Evolutionary conservation across 2,888 invertebrate species (phyloP).

Genomic region (Caenorhabditis macrosperma): DNA sequence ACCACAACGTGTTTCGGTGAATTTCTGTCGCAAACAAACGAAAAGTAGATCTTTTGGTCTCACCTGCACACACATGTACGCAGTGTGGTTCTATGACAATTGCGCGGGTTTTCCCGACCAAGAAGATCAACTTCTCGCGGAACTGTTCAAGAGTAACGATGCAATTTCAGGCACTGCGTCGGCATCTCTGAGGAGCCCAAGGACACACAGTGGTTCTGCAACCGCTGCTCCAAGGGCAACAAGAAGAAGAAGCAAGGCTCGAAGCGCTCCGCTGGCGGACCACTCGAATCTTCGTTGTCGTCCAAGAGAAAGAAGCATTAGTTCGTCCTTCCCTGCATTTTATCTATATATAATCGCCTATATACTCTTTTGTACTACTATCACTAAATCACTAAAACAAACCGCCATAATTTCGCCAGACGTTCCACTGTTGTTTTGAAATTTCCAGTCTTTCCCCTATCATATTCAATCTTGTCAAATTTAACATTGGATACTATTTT

Average conservation of each 20-base stretch:
- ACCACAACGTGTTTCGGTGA: background rate
- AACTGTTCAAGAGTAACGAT: background rate
- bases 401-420: too few species aligned
- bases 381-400: too few species aligned
- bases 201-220: slow-evolving; percentile 74
- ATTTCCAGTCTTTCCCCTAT: too few species aligned
- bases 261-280: slow-evolving; percentile 32
- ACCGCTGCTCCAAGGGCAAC: slow-evolving; percentile 65
- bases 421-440: too few species aligned
- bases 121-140: background rate
- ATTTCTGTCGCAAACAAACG: background rate
- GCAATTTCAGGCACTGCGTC: slow-evolving; percentile 77
- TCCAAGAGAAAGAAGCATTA: slow-evolving; percentile 28
- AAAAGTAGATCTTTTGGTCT: background rate
- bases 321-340: background rate
- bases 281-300: background rate
- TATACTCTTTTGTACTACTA: background rate
- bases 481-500: too few species aligned
- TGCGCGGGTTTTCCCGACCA: background rate
- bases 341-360: background rate
- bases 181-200: slow-evolving; percentile 72
- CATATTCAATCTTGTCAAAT: too few species aligned
- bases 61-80: background rate
- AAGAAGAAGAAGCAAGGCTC: slow-evolving; percentile 49
- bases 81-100: slow-evolving; percentile 1